A percentile compares a stretch with the other conserved stretches of the same genome.
phyloP scores from a whole-genome alignment of 1,140 invertebrate species.

The Archegozetes longisetosus region DNA sequence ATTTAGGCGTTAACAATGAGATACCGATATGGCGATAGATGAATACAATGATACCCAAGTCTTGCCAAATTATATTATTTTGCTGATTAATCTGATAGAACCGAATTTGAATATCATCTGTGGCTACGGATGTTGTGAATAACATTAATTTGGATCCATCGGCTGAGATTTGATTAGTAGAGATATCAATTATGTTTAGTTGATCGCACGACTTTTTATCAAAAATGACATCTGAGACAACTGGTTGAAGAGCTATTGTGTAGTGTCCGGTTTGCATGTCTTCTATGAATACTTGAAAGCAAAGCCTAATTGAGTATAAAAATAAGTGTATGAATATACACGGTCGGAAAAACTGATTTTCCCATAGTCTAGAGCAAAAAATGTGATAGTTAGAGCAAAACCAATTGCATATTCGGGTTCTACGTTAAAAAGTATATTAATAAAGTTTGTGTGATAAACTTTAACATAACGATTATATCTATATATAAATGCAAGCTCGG shows the following conservation, averaged over 20 bases:
- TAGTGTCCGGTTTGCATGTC: slow-evolving; percentile 53
- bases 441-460: too few species aligned
- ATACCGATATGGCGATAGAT: not conserved
- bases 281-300: slow-evolving; percentile 84
- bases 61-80: not conserved
- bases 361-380: too few species aligned
- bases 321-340: too few species aligned
- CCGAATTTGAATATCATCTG: slow-evolving; percentile 73
- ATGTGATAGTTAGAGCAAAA: too few species aligned
- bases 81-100: slow-evolving; percentile 55
- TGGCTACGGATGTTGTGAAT: slow-evolving; percentile 68
- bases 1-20: not conserved
- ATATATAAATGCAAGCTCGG: too few species aligned
- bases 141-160: slow-evolving; percentile 67
- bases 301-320: slow-evolving; percentile 79
- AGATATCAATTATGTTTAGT: slow-evolving; percentile 67
- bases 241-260: slow-evolving; percentile 56
- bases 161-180: slow-evolving; percentile 56
- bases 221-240: slow-evolving; percentile 78
- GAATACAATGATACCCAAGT: not conserved
- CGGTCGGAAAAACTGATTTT: too few species aligned
- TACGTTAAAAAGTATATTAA: too few species aligned
- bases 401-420: too few species aligned
- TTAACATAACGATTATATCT: too few species aligned
- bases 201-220: slow-evolving; percentile 89